Conservation (phyloP, 1,140 invertebrate genomes). For the Ceratitis capitata region DNA sequence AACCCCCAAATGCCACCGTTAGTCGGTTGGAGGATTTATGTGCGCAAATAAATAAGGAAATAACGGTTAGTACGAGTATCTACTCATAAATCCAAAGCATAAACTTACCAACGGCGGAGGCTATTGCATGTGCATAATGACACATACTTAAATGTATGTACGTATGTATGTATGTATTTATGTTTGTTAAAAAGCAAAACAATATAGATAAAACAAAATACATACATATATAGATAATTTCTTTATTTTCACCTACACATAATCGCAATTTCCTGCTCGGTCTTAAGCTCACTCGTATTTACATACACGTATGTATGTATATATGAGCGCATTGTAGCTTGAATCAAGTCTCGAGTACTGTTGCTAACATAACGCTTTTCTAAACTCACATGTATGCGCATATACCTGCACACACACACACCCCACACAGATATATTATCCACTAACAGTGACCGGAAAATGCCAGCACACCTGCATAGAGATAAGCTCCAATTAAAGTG, state of each 20-base stretch:
- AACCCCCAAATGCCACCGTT: not conserved
- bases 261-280: not conserved
- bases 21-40: not conserved
- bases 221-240: no score
- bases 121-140: not conserved
- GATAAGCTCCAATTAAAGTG: no score
- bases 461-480: not conserved
- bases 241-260: not conserved
- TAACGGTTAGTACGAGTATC: not conserved
- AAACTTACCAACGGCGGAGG: not conserved
- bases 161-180: no score
- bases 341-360: no score
- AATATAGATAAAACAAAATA: not conserved
- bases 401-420: no score
- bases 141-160: not conserved
- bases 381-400: no score
- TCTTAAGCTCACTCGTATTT: not conserved
- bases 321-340: no score
- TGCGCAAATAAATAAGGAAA: not conserved
- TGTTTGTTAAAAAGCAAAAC: no score
- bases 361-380: no score
- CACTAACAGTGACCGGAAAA: not conserved
- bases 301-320: not conserved
- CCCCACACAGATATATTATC: no score
- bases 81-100: no score